Percentiles rank a stretch among this genome's conserved stretches.
Conservation (phyloP, 2,797 vertebrate genomes). For the Microhierax caerulescens region DNA sequence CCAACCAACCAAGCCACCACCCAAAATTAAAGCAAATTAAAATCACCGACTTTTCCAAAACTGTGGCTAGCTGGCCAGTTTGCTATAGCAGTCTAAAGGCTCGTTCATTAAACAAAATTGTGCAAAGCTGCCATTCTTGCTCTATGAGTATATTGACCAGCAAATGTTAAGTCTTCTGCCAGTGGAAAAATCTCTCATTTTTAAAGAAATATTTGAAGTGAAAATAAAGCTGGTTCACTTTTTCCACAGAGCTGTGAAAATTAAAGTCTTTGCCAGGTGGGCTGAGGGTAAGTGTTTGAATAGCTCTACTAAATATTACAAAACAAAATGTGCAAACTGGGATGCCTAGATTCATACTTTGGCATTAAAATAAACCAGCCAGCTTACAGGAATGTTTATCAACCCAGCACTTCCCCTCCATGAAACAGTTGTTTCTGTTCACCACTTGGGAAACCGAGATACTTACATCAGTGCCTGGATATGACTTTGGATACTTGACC, state of each 20-base stretch:
- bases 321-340: background rate
- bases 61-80: background rate
- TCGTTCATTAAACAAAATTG: conserved; percentile 17
- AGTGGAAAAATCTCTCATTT: conserved; percentile 46
- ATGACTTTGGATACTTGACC: background rate
- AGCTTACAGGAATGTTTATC: background rate
- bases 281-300: conserved; percentile 21
- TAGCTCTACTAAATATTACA: background rate
- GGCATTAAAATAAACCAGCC: background rate
- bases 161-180: background rate
- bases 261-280: conserved; percentile 42
- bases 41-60: background rate
- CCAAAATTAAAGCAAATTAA: background rate
- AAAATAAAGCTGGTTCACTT: conserved; percentile 44
- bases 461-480: background rate
- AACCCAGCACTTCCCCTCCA: background rate
- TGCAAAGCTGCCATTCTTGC: conserved; percentile 30
- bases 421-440: background rate
- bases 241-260: conserved; percentile 61
- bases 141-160: conserved; percentile 31
- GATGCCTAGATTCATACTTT: background rate
- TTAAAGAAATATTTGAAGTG: conserved; percentile 6
- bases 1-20: background rate
- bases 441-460: background rate
- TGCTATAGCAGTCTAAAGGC: conserved; percentile 16